Conservation (phyloP, 2,888 invertebrate species). For the Podabrus alpinus region DNA sequence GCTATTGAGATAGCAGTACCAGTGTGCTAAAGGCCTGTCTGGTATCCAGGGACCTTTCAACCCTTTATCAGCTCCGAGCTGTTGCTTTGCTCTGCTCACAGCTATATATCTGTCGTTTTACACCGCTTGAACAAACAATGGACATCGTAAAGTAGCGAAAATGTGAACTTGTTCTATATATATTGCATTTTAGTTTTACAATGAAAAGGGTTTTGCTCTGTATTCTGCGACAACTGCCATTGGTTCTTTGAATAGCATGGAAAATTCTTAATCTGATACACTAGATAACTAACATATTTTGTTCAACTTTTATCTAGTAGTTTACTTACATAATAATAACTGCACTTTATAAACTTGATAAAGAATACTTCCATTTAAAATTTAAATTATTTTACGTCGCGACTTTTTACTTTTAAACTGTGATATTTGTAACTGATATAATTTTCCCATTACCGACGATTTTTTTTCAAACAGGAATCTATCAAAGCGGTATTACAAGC, state of each 20-base stretch:
- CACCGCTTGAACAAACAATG: slow-evolving; percentile 39
- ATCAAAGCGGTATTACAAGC: background rate
- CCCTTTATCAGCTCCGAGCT: slow-evolving; percentile 45
- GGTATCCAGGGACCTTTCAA: slow-evolving; percentile 43
- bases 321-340: background rate
- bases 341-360: background rate
- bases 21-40: slow-evolving; percentile 46
- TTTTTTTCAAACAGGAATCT: background rate
- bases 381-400: background rate
- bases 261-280: slow-evolving; percentile 4
- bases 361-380: background rate
- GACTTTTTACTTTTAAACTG: background rate
- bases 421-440: background rate
- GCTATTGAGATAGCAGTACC: slow-evolving; percentile 48
- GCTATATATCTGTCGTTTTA: slow-evolving; percentile 42
- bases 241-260: background rate
- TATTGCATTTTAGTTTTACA: slow-evolving; percentile 21
- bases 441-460: background rate
- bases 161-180: slow-evolving; percentile 35
- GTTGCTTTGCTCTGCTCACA: slow-evolving; percentile 30
- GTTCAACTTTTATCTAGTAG: background rate
- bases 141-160: slow-evolving; percentile 34
- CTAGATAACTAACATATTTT: background rate
- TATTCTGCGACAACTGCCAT: slow-evolving; percentile 1
- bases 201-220: slow-evolving; percentile 3